Evolutionary conservation across 1,140 invertebrate species (phyloP).

Genomic region (Macrobrachium rosenbergii): DNA sequence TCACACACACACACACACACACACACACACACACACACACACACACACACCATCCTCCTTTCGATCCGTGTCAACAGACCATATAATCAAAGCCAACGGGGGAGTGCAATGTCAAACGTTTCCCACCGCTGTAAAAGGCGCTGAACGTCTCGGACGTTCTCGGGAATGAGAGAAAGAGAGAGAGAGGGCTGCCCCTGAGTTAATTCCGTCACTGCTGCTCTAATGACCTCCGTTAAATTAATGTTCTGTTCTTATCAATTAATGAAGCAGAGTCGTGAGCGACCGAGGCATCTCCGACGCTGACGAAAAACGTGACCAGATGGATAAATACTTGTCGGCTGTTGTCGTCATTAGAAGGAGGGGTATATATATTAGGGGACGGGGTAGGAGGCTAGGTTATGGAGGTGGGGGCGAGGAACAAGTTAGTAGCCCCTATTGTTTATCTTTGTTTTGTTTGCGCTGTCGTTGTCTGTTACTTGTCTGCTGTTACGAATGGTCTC

Average conservation of each 20-base stretch:
- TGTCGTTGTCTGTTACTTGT: background rate
- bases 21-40: too few species aligned
- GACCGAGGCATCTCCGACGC: background rate
- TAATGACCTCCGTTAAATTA: constrained; percentile 40
- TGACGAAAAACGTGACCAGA: constrained; percentile 19
- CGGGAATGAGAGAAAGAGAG: too few species aligned
- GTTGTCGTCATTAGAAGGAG: too few species aligned
- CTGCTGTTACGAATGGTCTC: too few species aligned
- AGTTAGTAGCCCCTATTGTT: background rate
- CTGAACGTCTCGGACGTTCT: too few species aligned
- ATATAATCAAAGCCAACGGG: too few species aligned
- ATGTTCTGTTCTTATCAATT: constrained; percentile 46
- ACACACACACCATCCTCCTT: too few species aligned
- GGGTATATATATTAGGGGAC: background rate
- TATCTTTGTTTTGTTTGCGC: background rate
- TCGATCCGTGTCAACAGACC: too few species aligned
- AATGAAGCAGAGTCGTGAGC: constrained; percentile 36
- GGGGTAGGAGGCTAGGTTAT: background rate
- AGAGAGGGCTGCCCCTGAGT: too few species aligned
- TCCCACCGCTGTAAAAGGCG: too few species aligned
- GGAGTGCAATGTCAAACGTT: too few species aligned
- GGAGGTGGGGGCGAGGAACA: background rate
- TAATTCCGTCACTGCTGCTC: background rate
- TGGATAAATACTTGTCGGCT: background rate
- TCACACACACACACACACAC: too few species aligned